Evolutionary conservation across 2,888 invertebrate genomes (phyloP), one percentile per base, ranked within the genome.

Genomic region (Thereva unica): DNA sequence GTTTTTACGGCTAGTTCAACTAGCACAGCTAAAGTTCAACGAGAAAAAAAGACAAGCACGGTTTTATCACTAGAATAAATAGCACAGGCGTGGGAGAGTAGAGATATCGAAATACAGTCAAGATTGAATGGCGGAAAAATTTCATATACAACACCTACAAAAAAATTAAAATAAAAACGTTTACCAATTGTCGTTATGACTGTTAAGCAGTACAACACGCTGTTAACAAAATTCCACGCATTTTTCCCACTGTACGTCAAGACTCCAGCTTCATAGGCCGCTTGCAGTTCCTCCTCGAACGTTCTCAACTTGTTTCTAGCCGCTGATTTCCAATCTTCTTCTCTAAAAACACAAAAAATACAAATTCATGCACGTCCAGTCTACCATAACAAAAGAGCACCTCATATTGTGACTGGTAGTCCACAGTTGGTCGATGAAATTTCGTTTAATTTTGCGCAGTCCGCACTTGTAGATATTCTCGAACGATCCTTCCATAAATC

Each of bases 181-280:
- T 88, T 88, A 93, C 95, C 95, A 82, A 95, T 93, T 54, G 93
- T 94, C 63, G 94, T 92, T 75, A 94, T 85, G 74, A 95, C 86
- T 72, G 93, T 93, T 81, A 94, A 83, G 78, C 92, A 91, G 82
- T 91, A 95, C 68, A 93, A 86, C 72, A 94, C 87, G 23, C 92
- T 90, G 78, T 94, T 94, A 78, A 93, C 84, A 78, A 94, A 94
- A 75, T 89, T 92, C 93, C 94, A 95, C 23, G 91, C 89, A 76
- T 87, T 87, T 76, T 90, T 89, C 2, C 93, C 93, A 70, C 93
- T 92, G 77, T 92, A 92, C 0, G 90, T 87, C 35, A 89, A 90
- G 68, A 94, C 86, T 0, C 93, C 94, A 34, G 92, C 89, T 76
- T 93, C 92, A 75, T 91, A 91, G 0, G 94, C 92, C 0, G 85